phyloP scores from a whole-genome alignment of 2,888 invertebrate genomes.

The Adineta ricciae region DNA sequence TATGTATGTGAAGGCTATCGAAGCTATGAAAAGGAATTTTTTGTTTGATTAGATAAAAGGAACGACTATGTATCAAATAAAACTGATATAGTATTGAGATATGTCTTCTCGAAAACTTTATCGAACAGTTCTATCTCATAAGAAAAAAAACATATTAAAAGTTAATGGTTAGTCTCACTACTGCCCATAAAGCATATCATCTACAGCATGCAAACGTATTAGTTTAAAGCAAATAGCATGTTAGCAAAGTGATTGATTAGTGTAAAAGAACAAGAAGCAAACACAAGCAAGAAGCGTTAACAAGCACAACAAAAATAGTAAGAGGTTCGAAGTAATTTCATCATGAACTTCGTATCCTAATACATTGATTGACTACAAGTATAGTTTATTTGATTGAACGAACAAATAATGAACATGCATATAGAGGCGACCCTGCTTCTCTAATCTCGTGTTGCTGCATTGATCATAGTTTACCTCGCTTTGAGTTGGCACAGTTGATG shows the following conservation, averaged over 20 bases:
- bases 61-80: too few relatives aligned
- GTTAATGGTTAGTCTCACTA: too few relatives aligned
- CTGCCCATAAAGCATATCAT: too few relatives aligned
- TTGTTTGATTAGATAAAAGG: too few relatives aligned
- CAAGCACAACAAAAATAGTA: neutral
- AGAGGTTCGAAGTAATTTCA: neutral
- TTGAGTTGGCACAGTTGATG: neutral
- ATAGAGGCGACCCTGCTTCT: neutral
- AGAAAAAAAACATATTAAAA: too few relatives aligned
- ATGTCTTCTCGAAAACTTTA: too few relatives aligned
- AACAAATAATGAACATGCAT: neutral
- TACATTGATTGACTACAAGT: neutral
- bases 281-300: neutral
- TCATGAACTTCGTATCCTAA: neutral
- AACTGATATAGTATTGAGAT: too few relatives aligned
- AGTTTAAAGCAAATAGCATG: neutral
- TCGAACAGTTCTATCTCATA: too few relatives aligned
- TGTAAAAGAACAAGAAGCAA: neutral
- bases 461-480: neutral
- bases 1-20: too few relatives aligned
- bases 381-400: neutral
- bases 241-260: neutral
- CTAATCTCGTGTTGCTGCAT: neutral
- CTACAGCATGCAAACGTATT: neutral
- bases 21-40: too few relatives aligned